phyloP scores from a whole-genome alignment of 2,888 invertebrate genomes.

The Troglohyphantes excavatus region DNA sequence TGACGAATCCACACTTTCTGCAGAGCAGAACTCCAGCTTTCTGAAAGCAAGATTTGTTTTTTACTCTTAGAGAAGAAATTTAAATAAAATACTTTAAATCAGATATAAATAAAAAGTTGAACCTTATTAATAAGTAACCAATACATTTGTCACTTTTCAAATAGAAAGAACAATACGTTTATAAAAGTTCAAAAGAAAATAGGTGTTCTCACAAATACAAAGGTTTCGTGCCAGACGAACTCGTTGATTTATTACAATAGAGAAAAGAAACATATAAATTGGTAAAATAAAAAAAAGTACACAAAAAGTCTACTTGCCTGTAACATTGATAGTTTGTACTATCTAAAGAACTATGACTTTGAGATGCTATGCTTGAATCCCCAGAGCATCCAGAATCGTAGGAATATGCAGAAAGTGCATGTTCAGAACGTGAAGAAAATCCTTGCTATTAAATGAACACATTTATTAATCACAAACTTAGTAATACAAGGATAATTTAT shows the following conservation, averaged over 20 bases:
- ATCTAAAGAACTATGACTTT: constrained; percentile 84
- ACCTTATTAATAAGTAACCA: too few relatives aligned
- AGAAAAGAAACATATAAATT: too few relatives aligned
- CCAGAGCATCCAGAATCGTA: constrained; percentile 86
- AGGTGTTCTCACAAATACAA: too few relatives aligned
- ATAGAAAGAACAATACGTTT: too few relatives aligned
- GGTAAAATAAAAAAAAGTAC: too few relatives aligned
- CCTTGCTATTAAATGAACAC: constrained; percentile 77
- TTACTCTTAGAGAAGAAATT: background rate
- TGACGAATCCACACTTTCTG: constrained; percentile 74
- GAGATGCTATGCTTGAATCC: constrained; percentile 87
- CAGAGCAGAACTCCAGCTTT: constrained; percentile 74
- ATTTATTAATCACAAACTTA: background rate
- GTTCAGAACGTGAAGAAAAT: constrained; percentile 80
- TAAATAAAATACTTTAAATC: too few relatives aligned
- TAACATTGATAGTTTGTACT: constrained; percentile 82
- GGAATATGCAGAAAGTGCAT: constrained; percentile 70
- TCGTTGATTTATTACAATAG: too few relatives aligned
- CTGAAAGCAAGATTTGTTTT: constrained; percentile 20
- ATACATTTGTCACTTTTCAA: too few relatives aligned
- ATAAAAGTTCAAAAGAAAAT: too few relatives aligned
- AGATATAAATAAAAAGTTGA: too few relatives aligned
- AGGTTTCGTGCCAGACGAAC: too few relatives aligned
- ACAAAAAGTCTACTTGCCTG: too few relatives aligned
- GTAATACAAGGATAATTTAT: background rate